Evolutionary conservation across 2,888 invertebrate genomes (phyloP).

Genomic region (Zele albiditarsus): DNA sequence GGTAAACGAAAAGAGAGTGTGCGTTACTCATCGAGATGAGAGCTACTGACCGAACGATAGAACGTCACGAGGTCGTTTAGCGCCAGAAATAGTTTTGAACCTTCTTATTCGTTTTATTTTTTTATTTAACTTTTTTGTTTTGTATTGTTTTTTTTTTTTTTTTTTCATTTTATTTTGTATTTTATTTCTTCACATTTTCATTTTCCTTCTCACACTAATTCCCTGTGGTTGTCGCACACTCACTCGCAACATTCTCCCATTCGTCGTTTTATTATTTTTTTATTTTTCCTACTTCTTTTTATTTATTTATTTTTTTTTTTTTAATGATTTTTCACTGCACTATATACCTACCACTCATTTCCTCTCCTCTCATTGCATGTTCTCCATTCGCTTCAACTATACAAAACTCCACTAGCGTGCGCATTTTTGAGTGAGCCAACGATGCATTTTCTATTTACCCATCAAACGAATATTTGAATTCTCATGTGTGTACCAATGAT

Average conservation of each 20-base stretch:
- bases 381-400: slow-evolving; percentile 7
- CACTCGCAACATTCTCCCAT: slow-evolving; percentile 8
- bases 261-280: not conserved
- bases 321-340: slow-evolving; percentile 23
- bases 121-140: slow-evolving; percentile 52
- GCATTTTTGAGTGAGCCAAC: slow-evolving; percentile 30
- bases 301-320: not conserved
- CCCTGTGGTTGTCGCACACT: slow-evolving; percentile 25
- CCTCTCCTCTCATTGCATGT: not conserved
- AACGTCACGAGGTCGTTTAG: slow-evolving; percentile 65
- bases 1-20: slow-evolving; percentile 17
- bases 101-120: slow-evolving; percentile 63
- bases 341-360: not conserved
- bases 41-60: slow-evolving; percentile 61
- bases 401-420: slow-evolving; percentile 21
- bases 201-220: slow-evolving; percentile 34
- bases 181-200: slow-evolving; percentile 39
- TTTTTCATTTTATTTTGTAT: slow-evolving; percentile 48
- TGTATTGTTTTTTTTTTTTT: slow-evolving; percentile 35
- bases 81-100: slow-evolving; percentile 64
- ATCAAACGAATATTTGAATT: slow-evolving; percentile 15
- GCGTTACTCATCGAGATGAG: slow-evolving; percentile 56
- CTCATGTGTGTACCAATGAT: not conserved
- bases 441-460: slow-evolving; percentile 34
- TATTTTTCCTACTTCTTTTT: not conserved